Base-by-base conservation (phyloP, 2,113 vertebrate genomes). In the Melanerpes aurifrons region DNA sequence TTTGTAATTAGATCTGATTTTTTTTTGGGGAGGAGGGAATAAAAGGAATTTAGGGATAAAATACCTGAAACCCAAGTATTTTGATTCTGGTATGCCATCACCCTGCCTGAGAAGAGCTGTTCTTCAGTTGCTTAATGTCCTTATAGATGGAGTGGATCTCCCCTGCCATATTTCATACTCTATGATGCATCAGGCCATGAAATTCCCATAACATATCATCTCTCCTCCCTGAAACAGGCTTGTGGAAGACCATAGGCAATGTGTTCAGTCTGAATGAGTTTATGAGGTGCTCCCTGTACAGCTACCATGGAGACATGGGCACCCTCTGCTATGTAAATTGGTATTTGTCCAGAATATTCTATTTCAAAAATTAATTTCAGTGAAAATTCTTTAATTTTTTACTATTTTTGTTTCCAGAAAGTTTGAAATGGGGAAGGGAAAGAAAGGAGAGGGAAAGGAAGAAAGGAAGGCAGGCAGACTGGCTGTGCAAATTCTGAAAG, bases 151-250 rank as follows among this genome's bases (percentile, higher is more conserved):
- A 80, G 76, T 48, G 57, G 64, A 45, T 82, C 61, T 95, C 91
- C 87, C 78, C 54, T 80, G 92, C 87, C 82, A 3, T 85, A 64
- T 82, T 93, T 96, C 64, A 57, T 74, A 76, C 72, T 79, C 68
- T 24, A 0, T 43, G 32, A 74, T 82, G 84, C 91, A 78, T 53
- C 75, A 91, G 74, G 45, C 71, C 79, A 58, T 92, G 87, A 86
- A 89, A 93, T 87, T 93, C 81, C 79, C 78, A 24, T 25, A 79
- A 79, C 40, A 21, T n/a, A 56, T 26, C 77, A 35, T 89, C 32
- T 57, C 78, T 76, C 67, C 78, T 90, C 69, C 75, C 32, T 29
- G 62, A 76, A 76, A n/a, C 17, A 59, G 26, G 37, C 67, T 86
- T 0, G 0, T 67, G 63, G 29, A 86, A 57, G 7, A 87, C 74